Conservation (phyloP, 2,888 invertebrate genomes). For the Phalera bucephala region DNA sequence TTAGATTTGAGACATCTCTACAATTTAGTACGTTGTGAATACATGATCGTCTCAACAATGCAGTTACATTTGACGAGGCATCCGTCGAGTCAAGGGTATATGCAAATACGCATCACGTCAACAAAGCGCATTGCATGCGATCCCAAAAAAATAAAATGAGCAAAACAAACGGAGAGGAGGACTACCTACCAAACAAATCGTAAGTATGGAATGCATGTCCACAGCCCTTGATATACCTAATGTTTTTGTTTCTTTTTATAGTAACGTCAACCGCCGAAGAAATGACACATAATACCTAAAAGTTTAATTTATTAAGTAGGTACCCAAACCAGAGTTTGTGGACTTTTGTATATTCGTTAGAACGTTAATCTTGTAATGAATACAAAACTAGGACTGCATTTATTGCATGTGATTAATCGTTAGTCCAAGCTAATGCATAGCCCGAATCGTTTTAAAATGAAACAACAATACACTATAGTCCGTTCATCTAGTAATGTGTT, state of each 20-base stretch:
- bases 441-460: no score
- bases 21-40: constrained; percentile 25
- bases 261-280: no score
- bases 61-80: constrained; percentile 54
- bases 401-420: no score
- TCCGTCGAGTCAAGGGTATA: constrained; percentile 61
- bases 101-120: constrained; percentile 66
- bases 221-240: constrained; percentile 3
- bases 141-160: constrained; percentile 57
- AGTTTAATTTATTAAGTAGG: no score
- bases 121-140: constrained; percentile 55
- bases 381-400: no score
- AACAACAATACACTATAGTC: no score
- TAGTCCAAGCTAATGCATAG: no score
- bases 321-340: no score
- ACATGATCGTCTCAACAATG: constrained; percentile 46
- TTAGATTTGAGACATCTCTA: constrained; percentile 2
- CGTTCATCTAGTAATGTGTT: no score
- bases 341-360: no score
- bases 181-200: constrained; percentile 36
- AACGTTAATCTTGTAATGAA: not conserved
- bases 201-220: constrained; percentile 18
- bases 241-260: not conserved
- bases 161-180: constrained; percentile 50
- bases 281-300: no score